phyloP scores from a whole-genome alignment of 2,888 invertebrate genomes.

The Reticulitermes lucifugus region DNA sequence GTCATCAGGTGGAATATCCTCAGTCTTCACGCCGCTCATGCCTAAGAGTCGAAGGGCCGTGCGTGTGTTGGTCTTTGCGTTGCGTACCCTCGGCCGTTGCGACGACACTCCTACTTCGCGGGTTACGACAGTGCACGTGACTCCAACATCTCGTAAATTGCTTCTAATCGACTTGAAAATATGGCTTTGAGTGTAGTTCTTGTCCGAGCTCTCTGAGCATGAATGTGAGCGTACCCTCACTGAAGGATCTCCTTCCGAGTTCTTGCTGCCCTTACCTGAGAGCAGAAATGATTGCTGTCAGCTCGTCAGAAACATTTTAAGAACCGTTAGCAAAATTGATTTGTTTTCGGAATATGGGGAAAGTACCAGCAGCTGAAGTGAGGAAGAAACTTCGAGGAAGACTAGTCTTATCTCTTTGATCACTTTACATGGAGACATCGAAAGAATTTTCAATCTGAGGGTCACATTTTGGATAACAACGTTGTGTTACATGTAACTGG shows the following conservation, averaged over 20 bases:
- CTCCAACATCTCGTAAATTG: constrained; percentile 70
- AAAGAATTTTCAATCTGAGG: no score
- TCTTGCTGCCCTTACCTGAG: neutral
- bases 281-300: no score
- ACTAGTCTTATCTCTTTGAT: no score
- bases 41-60: neutral
- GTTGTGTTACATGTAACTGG: no score
- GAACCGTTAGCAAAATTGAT: no score
- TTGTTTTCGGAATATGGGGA: no score
- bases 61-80: constrained; percentile 35
- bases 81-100: constrained; percentile 59
- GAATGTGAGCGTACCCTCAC: constrained; percentile 5
- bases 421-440: no score
- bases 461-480: no score
- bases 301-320: no score
- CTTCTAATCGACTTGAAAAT: neutral
- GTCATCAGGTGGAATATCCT: constrained; percentile 30
- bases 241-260: neutral
- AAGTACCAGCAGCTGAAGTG: no score
- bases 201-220: neutral
- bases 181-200: neutral
- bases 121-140: constrained; percentile 72
- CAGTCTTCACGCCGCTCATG: neutral
- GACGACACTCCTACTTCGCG: constrained; percentile 74
- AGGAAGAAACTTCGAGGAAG: no score